Evolutionary conservation across 2,888 invertebrate species (phyloP), one percentile per base, ranked within the genome.

Genomic region (Conus canariensis): DNA sequence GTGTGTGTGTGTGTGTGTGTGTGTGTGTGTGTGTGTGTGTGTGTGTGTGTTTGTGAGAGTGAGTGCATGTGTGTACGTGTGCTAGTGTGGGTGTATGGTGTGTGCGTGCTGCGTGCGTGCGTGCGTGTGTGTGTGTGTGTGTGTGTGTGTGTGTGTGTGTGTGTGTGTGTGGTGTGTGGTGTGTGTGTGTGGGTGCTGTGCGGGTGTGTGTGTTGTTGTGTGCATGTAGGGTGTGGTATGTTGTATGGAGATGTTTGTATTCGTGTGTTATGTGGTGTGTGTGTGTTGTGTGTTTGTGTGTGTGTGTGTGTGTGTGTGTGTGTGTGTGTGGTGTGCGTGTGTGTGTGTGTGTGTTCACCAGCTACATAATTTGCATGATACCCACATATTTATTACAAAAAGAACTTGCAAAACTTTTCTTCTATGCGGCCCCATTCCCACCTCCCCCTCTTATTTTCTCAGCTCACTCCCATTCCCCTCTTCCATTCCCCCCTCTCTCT

Each of bases 401-500:
- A 30, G n/a, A 4, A n/a, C 64, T 22, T n/a, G 10, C 10, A 7
- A 74, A 74, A n/a, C 45, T 80, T 45, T 12, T 19, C 45, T 14
- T 80, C 64, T 2, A 5, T 80, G 14, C 77, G 25, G 0, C 16
- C 77, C 16, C 77, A 9, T 22, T 9, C 30, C 30, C 77, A 80
- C 8, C 25, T 10, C 77, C 8, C 8, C n/a, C 74, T 2, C n/a
- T 74, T n/a, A 3, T n/a, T 74, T n/a, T 74, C 45, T 45, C 45
- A 9, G 19, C 74, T 74, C 30, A 30, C 59, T 85, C 58, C 30
- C 2, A 12, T 45, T 56, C 14, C n/a, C 85, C n/a, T 45, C 10
- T 58, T n/a, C 64, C n/a, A 45, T 22, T 67, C 59, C 45, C 16
- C 87, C 12, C 67, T 45, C 87, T 67, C 87, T 67, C 87, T 70